A percentile compares a stretch with the other conserved stretches of the same genome.
Conservation (phyloP, 2,888 invertebrate genomes). For the Blastobasis adustella region DNA sequence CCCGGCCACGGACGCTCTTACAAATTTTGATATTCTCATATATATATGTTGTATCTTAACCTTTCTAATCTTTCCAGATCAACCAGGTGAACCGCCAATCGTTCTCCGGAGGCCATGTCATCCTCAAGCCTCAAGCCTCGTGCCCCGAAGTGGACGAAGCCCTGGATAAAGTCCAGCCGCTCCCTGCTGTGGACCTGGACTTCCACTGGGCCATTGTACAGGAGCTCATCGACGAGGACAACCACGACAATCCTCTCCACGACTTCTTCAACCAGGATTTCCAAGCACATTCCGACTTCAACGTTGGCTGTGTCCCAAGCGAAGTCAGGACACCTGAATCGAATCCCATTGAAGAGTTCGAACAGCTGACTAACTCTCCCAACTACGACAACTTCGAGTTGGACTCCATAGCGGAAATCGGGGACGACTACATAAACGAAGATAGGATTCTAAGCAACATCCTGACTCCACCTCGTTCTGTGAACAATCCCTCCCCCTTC, state of each 20-base stretch:
- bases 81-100: constrained; percentile 46
- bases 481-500: constrained; percentile 43
- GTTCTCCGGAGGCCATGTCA: constrained; percentile 49
- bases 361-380: neutral
- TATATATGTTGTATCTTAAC: too few species aligned
- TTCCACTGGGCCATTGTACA: constrained; percentile 33
- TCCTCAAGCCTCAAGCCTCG: constrained; percentile 30
- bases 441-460: constrained; percentile 18
- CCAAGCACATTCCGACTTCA: constrained; percentile 8
- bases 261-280: constrained; percentile 18
- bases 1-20: too few species aligned
- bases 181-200: constrained; percentile 31
- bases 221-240: constrained; percentile 35
- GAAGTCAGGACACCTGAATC: constrained; percentile 4
- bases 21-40: too few species aligned
- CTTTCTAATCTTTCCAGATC: too few species aligned
- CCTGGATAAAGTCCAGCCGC: constrained; percentile 31
- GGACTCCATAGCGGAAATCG: neutral
- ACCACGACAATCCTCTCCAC: constrained; percentile 15
- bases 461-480: constrained; percentile 51
- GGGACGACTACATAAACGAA: neutral
- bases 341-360: constrained; percentile 28
- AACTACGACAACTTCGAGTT: neutral
- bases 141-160: constrained; percentile 38
- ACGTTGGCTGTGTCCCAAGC: constrained; percentile 1